These are phyloP conservation scores for Penelope pileata DNA, from an alignment of 2,113 vertebrate species.

Conservation along the genomic window DNA sequence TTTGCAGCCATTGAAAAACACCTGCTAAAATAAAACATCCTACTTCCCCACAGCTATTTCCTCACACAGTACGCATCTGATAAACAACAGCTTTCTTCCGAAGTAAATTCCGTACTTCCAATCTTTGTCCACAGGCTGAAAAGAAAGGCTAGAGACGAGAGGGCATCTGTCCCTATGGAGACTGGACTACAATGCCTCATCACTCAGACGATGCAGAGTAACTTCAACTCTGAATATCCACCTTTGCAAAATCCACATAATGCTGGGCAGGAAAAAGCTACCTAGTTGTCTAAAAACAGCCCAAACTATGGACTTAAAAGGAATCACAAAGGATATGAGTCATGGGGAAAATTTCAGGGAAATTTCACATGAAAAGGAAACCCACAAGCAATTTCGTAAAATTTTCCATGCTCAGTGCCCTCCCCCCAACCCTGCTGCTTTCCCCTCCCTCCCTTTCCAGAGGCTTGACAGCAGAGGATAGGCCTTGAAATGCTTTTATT, in stretches of 20 bases:
- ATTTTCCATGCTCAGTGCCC: slow-evolving; percentile 11
- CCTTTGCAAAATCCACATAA: not conserved
- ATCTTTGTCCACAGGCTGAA: not conserved
- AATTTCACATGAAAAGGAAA: slow-evolving; percentile 58
- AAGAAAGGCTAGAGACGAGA: not conserved
- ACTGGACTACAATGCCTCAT: not conserved
- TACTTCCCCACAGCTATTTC: not conserved
- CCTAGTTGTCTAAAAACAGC: not conserved
- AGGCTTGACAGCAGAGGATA: not conserved
- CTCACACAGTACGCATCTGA: not conserved
- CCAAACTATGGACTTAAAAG: not conserved
- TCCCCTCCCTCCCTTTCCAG: not conserved
- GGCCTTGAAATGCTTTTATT: not conserved
- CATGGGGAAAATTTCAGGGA: slow-evolving; percentile 47
- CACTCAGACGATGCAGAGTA: not conserved
- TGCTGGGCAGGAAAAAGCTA: not conserved
- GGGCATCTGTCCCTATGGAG: not conserved
- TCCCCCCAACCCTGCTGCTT: not conserved
- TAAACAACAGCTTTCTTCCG: not conserved
- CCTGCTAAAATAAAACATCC: not conserved
- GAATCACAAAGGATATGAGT: slow-evolving; percentile 43
- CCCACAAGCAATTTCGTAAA: slow-evolving; percentile 40
- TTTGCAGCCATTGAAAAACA: not conserved
- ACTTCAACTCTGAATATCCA: not conserved
- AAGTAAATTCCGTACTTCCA: not conserved